phyloP scores from a whole-genome alignment of 2,888 invertebrate genomes.

The Synergus laeviventris region DNA sequence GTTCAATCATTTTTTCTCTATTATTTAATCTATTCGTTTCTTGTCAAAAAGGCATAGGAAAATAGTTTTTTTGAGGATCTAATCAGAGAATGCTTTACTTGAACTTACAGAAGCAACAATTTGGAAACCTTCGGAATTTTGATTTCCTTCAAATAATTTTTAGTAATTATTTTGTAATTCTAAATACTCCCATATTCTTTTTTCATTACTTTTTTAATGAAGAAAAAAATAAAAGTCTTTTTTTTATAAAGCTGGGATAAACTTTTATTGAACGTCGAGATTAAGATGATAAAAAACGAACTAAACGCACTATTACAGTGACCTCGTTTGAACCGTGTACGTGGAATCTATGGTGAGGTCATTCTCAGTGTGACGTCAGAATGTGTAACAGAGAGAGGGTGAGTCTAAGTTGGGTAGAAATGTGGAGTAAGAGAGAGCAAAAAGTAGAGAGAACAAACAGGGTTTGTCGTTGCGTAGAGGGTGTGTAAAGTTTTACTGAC shows the following conservation, averaged over 20 bases:
- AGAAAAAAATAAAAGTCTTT: neutral
- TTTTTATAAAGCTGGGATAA: neutral
- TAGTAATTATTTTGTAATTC: too few species aligned
- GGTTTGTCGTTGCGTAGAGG: conserved; percentile 46
- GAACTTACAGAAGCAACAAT: too few species aligned
- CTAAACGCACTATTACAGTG: conserved; percentile 41
- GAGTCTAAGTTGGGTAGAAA: neutral
- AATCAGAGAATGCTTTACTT: too few species aligned
- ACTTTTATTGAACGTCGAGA: neutral
- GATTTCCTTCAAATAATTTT: too few species aligned
- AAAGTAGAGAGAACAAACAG: conserved; percentile 36
- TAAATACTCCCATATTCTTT: too few species aligned
- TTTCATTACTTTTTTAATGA: neutral
- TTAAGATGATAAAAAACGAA: conserved; percentile 7
- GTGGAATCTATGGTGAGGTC: conserved; percentile 48
- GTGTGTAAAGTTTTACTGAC: conserved; percentile 48
- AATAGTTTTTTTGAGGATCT: too few species aligned
- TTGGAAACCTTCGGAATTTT: too few species aligned
- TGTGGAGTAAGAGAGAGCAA: neutral
- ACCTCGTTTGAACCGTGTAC: conserved; percentile 44
- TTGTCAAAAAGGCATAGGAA: too few species aligned
- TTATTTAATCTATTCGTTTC: too few species aligned
- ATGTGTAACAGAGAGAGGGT: neutral
- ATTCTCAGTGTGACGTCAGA: conserved; percentile 50
- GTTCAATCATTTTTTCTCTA: too few species aligned